Conservation (phyloP, 2,797 vertebrate genomes). For the Eulemur rubriventer region DNA sequence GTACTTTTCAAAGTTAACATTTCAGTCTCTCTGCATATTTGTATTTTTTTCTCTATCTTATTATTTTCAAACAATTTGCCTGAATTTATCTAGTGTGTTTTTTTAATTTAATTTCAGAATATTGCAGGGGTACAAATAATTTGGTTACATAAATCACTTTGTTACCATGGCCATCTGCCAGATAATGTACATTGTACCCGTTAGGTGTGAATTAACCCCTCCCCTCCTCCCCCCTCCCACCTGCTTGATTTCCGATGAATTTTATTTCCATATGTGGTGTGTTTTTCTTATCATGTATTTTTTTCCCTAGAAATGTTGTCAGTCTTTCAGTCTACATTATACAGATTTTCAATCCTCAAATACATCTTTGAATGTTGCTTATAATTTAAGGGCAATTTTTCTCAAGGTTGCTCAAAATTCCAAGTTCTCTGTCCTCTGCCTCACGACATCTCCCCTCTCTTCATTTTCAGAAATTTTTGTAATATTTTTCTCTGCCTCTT, state of each 20-base stretch:
- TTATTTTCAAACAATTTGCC: neutral
- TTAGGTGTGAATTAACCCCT: no score
- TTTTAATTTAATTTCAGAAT: no score
- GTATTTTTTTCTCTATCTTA: neutral
- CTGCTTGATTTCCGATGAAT: no score
- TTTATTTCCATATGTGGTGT: neutral
- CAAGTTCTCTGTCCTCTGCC: neutral
- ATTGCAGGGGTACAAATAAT: no score
- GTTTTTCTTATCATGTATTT: neutral
- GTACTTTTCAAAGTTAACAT: neutral
- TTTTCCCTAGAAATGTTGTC: neutral
- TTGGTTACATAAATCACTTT: no score
- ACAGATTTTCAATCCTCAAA: neutral
- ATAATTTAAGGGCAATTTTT: neutral
- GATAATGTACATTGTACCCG: no score
- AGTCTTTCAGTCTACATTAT: neutral
- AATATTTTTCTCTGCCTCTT: neutral
- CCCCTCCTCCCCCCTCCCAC: no score
- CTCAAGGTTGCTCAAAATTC: neutral
- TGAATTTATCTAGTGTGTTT: neutral
- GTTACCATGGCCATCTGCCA: no score
- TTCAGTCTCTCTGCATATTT: neutral
- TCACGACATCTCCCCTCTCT: neutral
- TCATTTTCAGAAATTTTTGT: neutral
- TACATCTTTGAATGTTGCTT: neutral